Percentiles rank a stretch among this genome's conserved stretches.
Conservation (phyloP, 2,113 vertebrate genomes). For the Sebastes fasciatus region DNA sequence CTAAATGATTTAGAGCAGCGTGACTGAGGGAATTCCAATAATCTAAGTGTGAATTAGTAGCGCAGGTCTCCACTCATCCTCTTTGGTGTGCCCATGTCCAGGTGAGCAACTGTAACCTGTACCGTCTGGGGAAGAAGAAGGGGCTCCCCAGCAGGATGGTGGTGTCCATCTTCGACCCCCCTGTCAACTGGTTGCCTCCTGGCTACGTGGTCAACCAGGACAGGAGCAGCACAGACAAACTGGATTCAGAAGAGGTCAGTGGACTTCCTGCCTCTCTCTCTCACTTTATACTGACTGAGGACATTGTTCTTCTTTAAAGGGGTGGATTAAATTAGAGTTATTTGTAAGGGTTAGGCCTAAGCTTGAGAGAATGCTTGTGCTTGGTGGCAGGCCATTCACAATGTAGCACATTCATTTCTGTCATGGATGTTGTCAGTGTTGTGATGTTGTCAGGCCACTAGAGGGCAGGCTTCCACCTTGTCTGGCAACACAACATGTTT, state of each 20-base stretch:
- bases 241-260: slow-evolving; percentile 94
- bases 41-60: too few species aligned
- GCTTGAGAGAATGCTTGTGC: too few species aligned
- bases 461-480: slow-evolving; percentile 67
- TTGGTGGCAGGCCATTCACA: not conserved
- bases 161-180: slow-evolving; percentile 98
- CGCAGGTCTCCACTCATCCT: not conserved
- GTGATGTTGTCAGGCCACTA: slow-evolving; percentile 36
- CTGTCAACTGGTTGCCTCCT: slow-evolving; percentile 98
- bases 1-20: too few species aligned
- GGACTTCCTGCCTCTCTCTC: slow-evolving; percentile 17
- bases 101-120: slow-evolving; percentile 99
- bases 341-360: too few species aligned
- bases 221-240: slow-evolving; percentile 91
- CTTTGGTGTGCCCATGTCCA: slow-evolving; percentile 50
- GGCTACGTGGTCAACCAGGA: slow-evolving; percentile 98
- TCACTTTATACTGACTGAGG: not conserved
- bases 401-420: not conserved
- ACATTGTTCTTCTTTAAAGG: not conserved
- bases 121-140: slow-evolving; percentile 98
- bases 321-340: too few species aligned
- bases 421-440: not conserved
- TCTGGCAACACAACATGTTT: not conserved
- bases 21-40: too few species aligned
- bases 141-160: slow-evolving; percentile 99